phyloP scores from a whole-genome alignment of 2,113 vertebrate genomes.

The Cacatua alba region DNA sequence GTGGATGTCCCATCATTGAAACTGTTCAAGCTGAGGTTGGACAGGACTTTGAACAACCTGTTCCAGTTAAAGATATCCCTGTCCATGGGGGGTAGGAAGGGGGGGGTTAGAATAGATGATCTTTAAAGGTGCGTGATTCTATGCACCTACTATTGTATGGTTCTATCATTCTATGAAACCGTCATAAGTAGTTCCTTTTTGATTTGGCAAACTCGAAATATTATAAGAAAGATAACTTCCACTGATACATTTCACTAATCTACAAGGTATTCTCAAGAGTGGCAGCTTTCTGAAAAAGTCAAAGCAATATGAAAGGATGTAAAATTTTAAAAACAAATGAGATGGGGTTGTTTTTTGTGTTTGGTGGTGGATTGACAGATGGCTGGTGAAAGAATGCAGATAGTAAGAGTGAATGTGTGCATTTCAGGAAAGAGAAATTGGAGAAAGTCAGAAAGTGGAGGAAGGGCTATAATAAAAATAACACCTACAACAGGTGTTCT shows the following conservation, averaged over 20 bases:
- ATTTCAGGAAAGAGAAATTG: background rate
- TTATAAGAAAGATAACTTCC: background rate
- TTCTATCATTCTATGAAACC: background rate
- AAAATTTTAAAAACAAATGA: constrained; percentile 57
- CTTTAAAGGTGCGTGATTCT: background rate
- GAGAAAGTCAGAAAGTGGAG: background rate
- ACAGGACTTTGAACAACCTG: background rate
- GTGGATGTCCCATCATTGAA: background rate
- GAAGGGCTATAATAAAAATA: background rate
- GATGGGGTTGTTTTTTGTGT: background rate
- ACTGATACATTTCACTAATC: background rate
- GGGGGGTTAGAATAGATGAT: background rate
- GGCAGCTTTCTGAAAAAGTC: constrained; percentile 30
- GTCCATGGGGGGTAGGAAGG: background rate
- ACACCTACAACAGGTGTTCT: background rate
- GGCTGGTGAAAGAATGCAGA: constrained; percentile 24
- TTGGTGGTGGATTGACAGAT: constrained; percentile 33
- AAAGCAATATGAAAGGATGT: background rate
- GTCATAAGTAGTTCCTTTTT: background rate
- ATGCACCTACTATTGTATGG: background rate
- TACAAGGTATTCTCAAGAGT: constrained; percentile 18
- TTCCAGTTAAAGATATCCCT: background rate
- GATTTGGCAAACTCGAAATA: background rate
- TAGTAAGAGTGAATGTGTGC: background rate
- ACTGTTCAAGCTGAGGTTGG: background rate